These are phyloP conservation scores for Hycleus cichorii DNA, from an alignment of 1,140 invertebrate genomes.

Conservation along the genomic window DNA sequence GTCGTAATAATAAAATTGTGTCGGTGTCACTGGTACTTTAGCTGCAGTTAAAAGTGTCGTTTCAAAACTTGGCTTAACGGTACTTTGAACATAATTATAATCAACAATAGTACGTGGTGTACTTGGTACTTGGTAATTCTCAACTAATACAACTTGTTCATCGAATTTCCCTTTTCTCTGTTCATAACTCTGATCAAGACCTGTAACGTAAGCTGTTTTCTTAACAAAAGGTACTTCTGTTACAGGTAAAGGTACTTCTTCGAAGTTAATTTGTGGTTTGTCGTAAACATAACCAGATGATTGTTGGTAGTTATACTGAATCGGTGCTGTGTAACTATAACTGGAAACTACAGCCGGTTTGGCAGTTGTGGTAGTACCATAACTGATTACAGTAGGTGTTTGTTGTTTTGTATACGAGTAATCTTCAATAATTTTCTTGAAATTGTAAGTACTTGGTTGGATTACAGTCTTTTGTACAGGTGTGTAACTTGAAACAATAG, in stretches of 20 bases:
- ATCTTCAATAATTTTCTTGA: slow-evolving; percentile 11
- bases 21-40: slow-evolving; percentile 9
- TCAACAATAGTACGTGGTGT: slow-evolving; percentile 24
- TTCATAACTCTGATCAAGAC: slow-evolving; percentile 17
- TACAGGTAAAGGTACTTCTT: slow-evolving; percentile 39
- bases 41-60: slow-evolving; percentile 20
- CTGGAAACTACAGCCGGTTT: slow-evolving; percentile 22
- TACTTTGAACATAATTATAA: slow-evolving; percentile 19
- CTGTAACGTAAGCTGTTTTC: slow-evolving; percentile 46
- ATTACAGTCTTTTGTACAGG: slow-evolving; percentile 6
- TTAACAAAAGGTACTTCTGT: slow-evolving; percentile 44
- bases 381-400: slow-evolving; percentile 7
- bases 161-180: slow-evolving; percentile 15
- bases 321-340: slow-evolving; percentile 12
- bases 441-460: slow-evolving; percentile 5
- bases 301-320: not conserved
- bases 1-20: slow-evolving; percentile 18
- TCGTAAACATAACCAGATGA: slow-evolving; percentile 42
- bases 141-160: not conserved
- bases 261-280: slow-evolving; percentile 41
- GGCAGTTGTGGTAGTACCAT: not conserved
- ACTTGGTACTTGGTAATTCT: slow-evolving; percentile 1
- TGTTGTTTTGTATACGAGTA: slow-evolving; percentile 33
- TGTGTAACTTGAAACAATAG: slow-evolving; percentile 22
- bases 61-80: slow-evolving; percentile 29